phyloP scores from a whole-genome alignment of 2,113 vertebrate genomes.

The Sakesphorus luctuosus region DNA sequence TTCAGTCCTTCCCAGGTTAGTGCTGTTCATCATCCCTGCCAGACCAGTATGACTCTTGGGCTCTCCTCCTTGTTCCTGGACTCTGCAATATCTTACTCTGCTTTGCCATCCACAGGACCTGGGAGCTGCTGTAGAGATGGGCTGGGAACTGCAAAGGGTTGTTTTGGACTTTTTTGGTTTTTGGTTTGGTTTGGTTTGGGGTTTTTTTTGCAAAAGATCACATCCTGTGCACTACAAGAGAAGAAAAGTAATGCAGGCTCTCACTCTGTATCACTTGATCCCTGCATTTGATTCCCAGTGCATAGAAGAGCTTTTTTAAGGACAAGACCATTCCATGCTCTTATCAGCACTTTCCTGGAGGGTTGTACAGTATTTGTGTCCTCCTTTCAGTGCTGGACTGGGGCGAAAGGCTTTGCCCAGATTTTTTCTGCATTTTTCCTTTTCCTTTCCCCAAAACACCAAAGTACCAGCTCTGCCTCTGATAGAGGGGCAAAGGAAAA shows the following conservation, averaged over 20 bases:
- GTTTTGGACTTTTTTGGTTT: too few species aligned
- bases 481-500: neutral
- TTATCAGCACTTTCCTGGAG: neutral
- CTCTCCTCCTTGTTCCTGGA: neutral
- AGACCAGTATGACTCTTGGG: too few species aligned
- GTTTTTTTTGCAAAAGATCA: fast-evolving
- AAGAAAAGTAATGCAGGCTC: neutral
- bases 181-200: too few species aligned
- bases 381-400: neutral
- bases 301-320: neutral
- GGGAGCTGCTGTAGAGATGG: neutral
- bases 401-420: neutral
- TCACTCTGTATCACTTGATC: neutral
- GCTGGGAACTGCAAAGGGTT: neutral
- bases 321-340: neutral
- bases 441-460: neutral
- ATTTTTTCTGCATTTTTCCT: neutral
- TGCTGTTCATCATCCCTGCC: neutral
- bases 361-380: too few species aligned
- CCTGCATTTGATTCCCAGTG: neutral
- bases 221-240: neutral
- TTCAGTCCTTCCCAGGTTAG: too few species aligned
- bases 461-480: neutral
- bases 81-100: neutral
- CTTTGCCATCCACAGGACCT: neutral